Evolutionary conservation across 2,888 invertebrate genomes (phyloP), one percentile per base, ranked within the genome.

Genomic region (Leptopilina drosophilae): DNA sequence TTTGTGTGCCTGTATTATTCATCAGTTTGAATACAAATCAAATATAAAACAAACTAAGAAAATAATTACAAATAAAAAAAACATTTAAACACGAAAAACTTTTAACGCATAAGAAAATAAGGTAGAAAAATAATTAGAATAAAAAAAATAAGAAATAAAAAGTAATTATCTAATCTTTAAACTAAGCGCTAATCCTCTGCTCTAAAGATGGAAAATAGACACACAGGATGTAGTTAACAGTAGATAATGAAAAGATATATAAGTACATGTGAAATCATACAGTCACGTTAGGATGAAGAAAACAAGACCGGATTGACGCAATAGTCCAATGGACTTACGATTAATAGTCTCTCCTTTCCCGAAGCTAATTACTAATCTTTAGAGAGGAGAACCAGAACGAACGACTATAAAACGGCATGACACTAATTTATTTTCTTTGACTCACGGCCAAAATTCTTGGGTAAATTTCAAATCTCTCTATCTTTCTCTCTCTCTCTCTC

Each of bases 311-410:
- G 73, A 73, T 73, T 73, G 53, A 56, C 53, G 73, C 73, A 73
- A 56, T 56, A 53, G 73, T 53, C 33, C 53, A 73, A 73, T 73
- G 56, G 56, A 56, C 53, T 73, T 14, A 33, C 33, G 56, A 73
- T 73, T 73, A 73, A 73, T 73, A 73, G 73, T n/a, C 33, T 69
- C 69, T 73, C n/a, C 53, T 73, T 56, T 56, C 14, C 73, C 20
- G 64, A 66, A 65, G 42, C 73, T 78, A 66, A 75, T 78, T 65
- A 66, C 75, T 73, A 62, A 77, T 77, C 73, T 65, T 69, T 53
- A 64, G 49, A 49, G 49, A 49, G 49, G 49, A 66, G 49, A 53
- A 11, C 33, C 64, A 42, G 49, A 77, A 77, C 77, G 53, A 66
- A 59, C 46, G 33, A 53, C 46, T 53, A 56, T n/a, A 40, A 66